Evolutionary conservation across 2,113 vertebrate species (phyloP), one percentile per base, ranked within the genome.

Genomic region (Casuarius casuarius): DNA sequence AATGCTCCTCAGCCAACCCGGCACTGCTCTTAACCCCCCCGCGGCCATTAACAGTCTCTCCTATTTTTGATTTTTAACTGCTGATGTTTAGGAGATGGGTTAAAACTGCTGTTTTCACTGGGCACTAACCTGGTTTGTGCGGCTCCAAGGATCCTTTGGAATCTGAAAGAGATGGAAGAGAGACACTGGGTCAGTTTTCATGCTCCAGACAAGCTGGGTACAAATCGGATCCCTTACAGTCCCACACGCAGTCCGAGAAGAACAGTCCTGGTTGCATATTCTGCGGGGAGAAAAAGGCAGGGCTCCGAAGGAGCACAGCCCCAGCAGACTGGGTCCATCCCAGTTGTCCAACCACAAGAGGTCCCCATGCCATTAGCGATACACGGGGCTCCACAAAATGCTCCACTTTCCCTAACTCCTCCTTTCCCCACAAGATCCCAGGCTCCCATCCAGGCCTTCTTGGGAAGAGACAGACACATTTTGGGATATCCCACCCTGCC

Each of bases 81-180:
- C 33, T 48, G 73, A n/a, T 12, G 14, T 26, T 84, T 65, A 49
- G 23, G 20, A 46, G 29, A 65, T 2, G 25, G 20, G 46, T 49
- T 42, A 76, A 90, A 95, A 51, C 42, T 16, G 54, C 0, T 0
- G 22, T 23, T 83, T 38, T 77, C 33, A 23, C 18, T 18, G 75
- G 65, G 49, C 4, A 3, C 88, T 79, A 17, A 96, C 96, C 94
- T 3, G 89, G 96, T 96, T 97, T 97, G 88, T 96, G 94, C 0
- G 97, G 96, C 93, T 97, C 96, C 94, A 97, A 88, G 33, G 97
- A 96, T 80, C 97, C 96, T 93, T 95, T 97, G 86, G 97, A 95
- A 97, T 97, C 96, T 97, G 54, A 16, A 97, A 97, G 77, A 70
- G 33, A 94, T 42, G 38, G 42, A 54, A 62, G 21, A 2, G 3